Evolutionary conservation across 2,888 invertebrate species (phyloP).

Genomic region (Lordiphosa fenestrarum): DNA sequence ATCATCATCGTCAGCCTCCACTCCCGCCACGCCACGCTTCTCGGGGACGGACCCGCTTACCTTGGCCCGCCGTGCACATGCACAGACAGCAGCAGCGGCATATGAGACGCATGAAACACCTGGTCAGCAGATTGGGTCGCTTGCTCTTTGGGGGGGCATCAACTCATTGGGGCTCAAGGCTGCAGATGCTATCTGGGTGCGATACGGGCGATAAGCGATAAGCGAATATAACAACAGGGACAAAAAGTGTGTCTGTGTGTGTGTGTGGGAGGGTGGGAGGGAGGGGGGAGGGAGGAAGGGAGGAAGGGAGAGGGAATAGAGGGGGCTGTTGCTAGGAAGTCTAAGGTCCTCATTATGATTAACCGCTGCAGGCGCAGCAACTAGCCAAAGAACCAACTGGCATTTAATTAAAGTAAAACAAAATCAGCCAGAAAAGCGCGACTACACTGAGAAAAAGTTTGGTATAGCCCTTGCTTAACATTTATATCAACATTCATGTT

Average conservation of each 20-base stretch:
- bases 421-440: neutral
- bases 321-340: no score
- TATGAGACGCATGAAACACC: constrained; percentile 23
- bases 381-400: neutral
- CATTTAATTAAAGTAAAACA: constrained; percentile 27
- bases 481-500: no score
- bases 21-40: neutral
- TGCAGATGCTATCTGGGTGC: constrained; percentile 32
- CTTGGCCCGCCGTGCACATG: constrained; percentile 40
- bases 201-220: constrained; percentile 42
- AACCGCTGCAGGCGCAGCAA: neutral
- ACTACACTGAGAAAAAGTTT: neutral
- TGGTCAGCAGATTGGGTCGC: constrained; percentile 31
- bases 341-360: no score
- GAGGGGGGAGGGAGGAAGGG: neutral
- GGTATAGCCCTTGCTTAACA: no score
- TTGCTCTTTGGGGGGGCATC: constrained; percentile 23
- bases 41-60: constrained; percentile 30
- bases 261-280: no score
- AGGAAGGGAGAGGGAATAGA: neutral
- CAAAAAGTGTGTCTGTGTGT: neutral
- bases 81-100: constrained; percentile 39
- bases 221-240: constrained; percentile 1
- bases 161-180: constrained; percentile 32
- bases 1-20: neutral